A percentile compares a stretch with the other conserved stretches of the same genome.
These are phyloP conservation scores for Sebastes goodei DNA, from an alignment of 2,797 vertebrate species.

Conservation along the genomic window DNA sequence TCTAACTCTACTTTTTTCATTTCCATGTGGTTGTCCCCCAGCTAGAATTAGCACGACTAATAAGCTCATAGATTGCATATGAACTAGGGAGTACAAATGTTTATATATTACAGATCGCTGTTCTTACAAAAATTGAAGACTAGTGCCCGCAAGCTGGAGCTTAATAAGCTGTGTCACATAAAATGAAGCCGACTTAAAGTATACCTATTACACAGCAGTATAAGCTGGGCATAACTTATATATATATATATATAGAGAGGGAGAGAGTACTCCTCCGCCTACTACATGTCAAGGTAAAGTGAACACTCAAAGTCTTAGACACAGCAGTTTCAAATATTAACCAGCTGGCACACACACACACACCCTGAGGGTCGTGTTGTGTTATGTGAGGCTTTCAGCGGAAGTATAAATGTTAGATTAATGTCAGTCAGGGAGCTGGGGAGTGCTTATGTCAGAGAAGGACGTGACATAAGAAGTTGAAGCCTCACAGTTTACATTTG, in stretches of 20 bases:
- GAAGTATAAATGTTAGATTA: constrained; percentile 63
- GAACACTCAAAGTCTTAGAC: constrained; percentile 24
- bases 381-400: constrained; percentile 31
- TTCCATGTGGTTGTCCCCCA: not conserved
- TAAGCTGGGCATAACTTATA: not conserved
- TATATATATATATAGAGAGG: not conserved
- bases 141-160: not conserved
- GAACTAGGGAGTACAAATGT: not conserved
- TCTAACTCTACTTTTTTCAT: not conserved
- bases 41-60: not conserved
- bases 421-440: constrained; percentile 39
- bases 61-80: not conserved
- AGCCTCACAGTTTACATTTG: constrained; percentile 13
- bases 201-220: not conserved
- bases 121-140: not conserved
- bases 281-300: constrained; percentile 30
- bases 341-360: constrained; percentile 6
- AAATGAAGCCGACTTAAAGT: not conserved
- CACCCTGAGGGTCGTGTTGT: constrained; percentile 9
- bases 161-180: not conserved
- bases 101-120: not conserved
- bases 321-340: constrained; percentile 54
- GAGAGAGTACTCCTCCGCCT: not conserved
- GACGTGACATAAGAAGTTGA: constrained; percentile 9
- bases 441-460: constrained; percentile 30